Evolutionary conservation across 2,797 vertebrate genomes (phyloP).

Genomic region (Gouania willdenowi): DNA sequence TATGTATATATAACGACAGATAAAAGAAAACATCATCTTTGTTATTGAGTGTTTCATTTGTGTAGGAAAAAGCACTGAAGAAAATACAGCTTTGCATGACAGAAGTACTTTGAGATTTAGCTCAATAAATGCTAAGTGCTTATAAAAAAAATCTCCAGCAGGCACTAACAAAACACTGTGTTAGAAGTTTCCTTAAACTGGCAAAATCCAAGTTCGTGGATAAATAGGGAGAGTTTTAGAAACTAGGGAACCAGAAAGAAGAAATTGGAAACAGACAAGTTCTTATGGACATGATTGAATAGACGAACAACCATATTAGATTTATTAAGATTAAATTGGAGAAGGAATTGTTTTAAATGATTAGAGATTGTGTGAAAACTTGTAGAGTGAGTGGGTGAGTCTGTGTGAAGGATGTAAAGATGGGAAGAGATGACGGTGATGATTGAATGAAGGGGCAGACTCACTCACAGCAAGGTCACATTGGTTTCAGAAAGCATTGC

Average conservation of each 20-base stretch:
- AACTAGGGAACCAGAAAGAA: neutral
- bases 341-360: constrained; percentile 15
- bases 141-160: no score
- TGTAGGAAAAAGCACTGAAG: no score
- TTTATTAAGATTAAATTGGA: constrained; percentile 21
- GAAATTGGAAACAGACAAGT: neutral
- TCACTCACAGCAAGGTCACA: constrained; percentile 22
- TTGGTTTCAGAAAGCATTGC: constrained; percentile 27
- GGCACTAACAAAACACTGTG: constrained; percentile 31
- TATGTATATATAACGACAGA: no score
- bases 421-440: constrained; percentile 13
- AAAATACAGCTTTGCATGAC: no score
- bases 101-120: no score
- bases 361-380: neutral
- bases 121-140: no score
- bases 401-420: constrained; percentile 24
- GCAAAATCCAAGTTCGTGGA: constrained; percentile 18
- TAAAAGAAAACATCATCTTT: no score
- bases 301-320: constrained; percentile 10
- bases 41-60: no score
- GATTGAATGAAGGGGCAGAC: constrained; percentile 31
- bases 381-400: constrained; percentile 10
- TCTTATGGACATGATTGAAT: constrained; percentile 24
- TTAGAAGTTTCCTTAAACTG: constrained; percentile 16
- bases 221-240: neutral